Conservation (phyloP, 2,797 vertebrate species). For the Anguilla megastoma region DNA sequence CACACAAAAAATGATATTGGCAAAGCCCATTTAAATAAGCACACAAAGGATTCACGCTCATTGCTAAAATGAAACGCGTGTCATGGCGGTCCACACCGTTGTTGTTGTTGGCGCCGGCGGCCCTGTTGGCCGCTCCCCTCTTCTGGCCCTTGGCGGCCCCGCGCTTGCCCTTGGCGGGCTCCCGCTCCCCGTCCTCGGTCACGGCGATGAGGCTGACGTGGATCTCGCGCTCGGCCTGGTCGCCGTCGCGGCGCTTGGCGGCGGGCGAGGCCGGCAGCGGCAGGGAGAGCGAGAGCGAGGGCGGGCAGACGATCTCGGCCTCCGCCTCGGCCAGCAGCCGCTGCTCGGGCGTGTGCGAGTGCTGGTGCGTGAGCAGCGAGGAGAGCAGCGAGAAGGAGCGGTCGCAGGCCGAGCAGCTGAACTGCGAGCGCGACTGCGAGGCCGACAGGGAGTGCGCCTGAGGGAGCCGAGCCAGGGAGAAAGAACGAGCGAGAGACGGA, state of each 20-base stretch:
- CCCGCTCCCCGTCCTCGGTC: constrained; percentile 66
- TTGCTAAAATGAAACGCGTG: background rate
- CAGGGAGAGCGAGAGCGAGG: constrained; percentile 75
- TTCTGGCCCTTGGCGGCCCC: constrained; percentile 51
- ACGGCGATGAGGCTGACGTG: constrained; percentile 71
- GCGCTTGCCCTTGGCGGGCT: constrained; percentile 59
- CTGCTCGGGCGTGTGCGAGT: constrained; percentile 88
- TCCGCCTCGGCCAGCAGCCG: constrained; percentile 83
- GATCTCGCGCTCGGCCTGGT: constrained; percentile 63
- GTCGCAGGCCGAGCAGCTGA: constrained; percentile 87
- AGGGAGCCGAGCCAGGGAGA: background rate
- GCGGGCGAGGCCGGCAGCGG: constrained; percentile 71
- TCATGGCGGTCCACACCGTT: constrained; percentile 40
- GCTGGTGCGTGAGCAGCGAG: constrained; percentile 87
- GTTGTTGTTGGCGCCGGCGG: constrained; percentile 61
- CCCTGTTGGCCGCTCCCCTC: constrained; percentile 65
- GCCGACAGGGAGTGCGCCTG: constrained; percentile 72
- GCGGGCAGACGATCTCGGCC: constrained; percentile 83
- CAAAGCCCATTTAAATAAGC: background rate
- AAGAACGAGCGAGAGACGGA: background rate
- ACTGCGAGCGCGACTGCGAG: constrained; percentile 76
- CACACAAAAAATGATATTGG: too few relatives aligned
- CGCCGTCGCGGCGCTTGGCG: constrained; percentile 67
- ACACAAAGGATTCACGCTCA: background rate
- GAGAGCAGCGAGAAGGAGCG: constrained; percentile 81